phyloP scores from a whole-genome alignment of 2,888 invertebrate genomes.

The Heliconius erato region DNA sequence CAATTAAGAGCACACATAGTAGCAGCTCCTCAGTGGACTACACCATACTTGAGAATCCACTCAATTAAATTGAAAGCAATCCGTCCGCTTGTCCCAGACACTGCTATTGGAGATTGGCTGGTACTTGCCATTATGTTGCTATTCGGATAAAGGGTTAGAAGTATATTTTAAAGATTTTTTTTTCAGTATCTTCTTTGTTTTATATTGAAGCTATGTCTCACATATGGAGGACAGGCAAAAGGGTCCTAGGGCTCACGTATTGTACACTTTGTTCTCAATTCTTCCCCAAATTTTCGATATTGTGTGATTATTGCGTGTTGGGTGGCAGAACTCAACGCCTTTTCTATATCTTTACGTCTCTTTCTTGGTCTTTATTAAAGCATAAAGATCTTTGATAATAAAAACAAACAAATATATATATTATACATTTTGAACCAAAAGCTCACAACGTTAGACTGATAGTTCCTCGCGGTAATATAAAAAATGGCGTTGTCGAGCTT shows the following conservation, averaged over 20 bases:
- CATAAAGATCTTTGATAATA: no score
- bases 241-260: no score
- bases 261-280: background rate
- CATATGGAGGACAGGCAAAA: no score
- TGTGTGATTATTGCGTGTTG: background rate
- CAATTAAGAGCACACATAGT: constrained; percentile 3
- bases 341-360: background rate
- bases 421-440: background rate
- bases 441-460: background rate
- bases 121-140: constrained; percentile 25
- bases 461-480: background rate
- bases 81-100: constrained; percentile 36
- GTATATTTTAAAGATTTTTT: background rate
- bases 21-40: background rate
- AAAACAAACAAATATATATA: no score
- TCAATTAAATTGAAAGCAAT: constrained; percentile 39
- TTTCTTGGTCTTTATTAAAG: background rate
- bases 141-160: constrained; percentile 11
- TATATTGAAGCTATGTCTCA: no score
- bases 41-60: constrained; percentile 25
- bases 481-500: background rate
- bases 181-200: no score
- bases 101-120: constrained; percentile 32
- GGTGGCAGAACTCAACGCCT: background rate
- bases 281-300: background rate